These are phyloP conservation scores for Agrochola lychnidis DNA, from an alignment of 2,888 invertebrate genomes.

Conservation along the genomic window DNA sequence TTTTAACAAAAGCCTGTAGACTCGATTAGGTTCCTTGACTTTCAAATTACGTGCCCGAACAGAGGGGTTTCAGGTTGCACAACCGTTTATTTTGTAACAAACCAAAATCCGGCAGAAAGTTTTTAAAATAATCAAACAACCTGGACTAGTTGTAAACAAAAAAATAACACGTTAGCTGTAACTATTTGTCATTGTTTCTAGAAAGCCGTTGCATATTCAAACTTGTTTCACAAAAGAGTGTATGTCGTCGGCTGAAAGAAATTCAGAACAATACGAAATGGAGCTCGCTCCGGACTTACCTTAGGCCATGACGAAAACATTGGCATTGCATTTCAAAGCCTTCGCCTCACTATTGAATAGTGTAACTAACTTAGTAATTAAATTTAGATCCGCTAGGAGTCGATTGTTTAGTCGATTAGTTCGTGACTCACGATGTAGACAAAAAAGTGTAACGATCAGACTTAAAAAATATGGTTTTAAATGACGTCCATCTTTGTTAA, in stretches of 20 bases:
- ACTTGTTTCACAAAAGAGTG: constrained; percentile 66
- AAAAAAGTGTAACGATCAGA: constrained; percentile 41
- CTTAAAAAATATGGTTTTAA: constrained; percentile 21
- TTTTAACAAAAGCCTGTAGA: constrained; percentile 16
- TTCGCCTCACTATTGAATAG: constrained; percentile 50
- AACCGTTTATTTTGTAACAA: constrained; percentile 70
- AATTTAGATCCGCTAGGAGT: constrained; percentile 55
- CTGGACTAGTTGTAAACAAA: constrained; percentile 70
- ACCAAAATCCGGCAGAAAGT: constrained; percentile 79
- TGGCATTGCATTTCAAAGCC: constrained; percentile 66
- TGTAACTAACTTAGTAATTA: constrained; percentile 60
- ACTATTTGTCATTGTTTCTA: constrained; percentile 73
- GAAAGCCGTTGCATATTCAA: constrained; percentile 85
- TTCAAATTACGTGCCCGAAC: constrained; percentile 67
- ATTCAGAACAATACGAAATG: constrained; percentile 75
- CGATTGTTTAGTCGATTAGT: constrained; percentile 57
- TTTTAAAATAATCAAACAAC: constrained; percentile 65
- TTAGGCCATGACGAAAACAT: constrained; percentile 68
- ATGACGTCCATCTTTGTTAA: constrained; percentile 2
- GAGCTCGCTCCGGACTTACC: constrained; percentile 47
- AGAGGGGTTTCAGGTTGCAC: constrained; percentile 71
- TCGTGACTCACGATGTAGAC: constrained; percentile 53
- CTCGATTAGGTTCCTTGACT: constrained; percentile 61
- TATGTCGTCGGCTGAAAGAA: constrained; percentile 75
- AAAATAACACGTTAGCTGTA: constrained; percentile 66